Conservation (phyloP, 2,113 vertebrate species). For the Isichthys henryi region DNA sequence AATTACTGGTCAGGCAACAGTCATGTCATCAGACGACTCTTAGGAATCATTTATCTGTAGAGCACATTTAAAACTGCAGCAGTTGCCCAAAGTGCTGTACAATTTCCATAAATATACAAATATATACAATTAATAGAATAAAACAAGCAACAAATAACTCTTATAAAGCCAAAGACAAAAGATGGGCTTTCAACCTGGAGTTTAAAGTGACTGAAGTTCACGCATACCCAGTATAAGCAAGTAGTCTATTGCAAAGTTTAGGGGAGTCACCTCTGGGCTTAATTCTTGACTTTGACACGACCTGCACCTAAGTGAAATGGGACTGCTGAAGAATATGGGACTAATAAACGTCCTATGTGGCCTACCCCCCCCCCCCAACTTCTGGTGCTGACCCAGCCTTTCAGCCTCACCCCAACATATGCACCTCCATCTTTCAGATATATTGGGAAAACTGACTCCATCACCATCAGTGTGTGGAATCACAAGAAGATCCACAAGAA, state of each 20-base stretch:
- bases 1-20: not conserved
- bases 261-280: not conserved
- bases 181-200: not conserved
- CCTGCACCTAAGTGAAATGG: not conserved
- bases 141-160: not conserved
- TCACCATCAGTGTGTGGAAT: constrained; percentile 98
- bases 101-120: too few relatives aligned
- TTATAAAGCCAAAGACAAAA: not conserved
- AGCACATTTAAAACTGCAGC: not conserved
- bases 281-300: too few relatives aligned
- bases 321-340: not conserved
- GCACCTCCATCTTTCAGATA: constrained; percentile 60
- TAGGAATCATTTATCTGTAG: not conserved
- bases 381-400: not conserved
- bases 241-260: not conserved
- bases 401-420: not conserved
- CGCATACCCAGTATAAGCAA: not conserved
- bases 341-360: not conserved
- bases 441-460: constrained; percentile 92
- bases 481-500: constrained; percentile 99
- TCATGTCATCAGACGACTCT: not conserved
- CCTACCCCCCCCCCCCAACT: not conserved
- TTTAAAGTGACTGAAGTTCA: not conserved
- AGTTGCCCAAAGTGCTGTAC: not conserved
- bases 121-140: not conserved